Conservation (phyloP, 2,113 vertebrate species). For the Diadophis punctatus region DNA sequence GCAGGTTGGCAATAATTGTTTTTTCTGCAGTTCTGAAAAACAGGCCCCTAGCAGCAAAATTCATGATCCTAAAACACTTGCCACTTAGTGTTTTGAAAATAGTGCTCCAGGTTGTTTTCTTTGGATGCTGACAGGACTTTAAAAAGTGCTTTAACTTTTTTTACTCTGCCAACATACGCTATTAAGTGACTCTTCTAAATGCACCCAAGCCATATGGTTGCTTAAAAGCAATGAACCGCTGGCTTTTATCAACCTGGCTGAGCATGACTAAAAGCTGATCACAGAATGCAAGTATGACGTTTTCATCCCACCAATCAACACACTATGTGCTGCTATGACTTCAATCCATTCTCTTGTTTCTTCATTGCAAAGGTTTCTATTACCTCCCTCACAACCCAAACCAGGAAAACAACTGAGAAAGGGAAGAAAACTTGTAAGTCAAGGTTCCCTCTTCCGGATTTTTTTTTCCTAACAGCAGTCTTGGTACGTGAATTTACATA, state of each 20-base stretch:
- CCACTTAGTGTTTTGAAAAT: conserved; percentile 13
- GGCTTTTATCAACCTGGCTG: background rate
- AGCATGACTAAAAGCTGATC: background rate
- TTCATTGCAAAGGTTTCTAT: background rate
- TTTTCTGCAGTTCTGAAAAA: too few relatives aligned
- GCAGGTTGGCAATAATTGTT: too few relatives aligned
- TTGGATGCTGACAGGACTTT: conserved; percentile 3
- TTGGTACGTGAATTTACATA: background rate
- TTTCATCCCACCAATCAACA: background rate
- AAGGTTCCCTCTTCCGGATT: background rate
- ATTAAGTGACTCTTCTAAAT: conserved; percentile 12
- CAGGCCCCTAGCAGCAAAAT: conserved; percentile 26
- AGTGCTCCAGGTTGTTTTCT: background rate
- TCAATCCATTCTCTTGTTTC: background rate
- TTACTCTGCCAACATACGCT: background rate
- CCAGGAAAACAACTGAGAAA: background rate
- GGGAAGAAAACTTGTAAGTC: background rate
- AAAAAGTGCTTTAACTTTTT: background rate
- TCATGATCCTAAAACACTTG: conserved; percentile 24
- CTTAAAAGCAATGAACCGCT: background rate
- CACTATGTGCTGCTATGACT: background rate
- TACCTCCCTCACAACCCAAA: background rate
- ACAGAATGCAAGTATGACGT: background rate
- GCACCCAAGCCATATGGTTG: conserved; percentile 24
- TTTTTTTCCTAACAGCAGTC: background rate